Percentiles rank a stretch among this genome's conserved stretches.
Conservation (phyloP, 2,113 vertebrate species). For the Notothenia coriiceps region DNA sequence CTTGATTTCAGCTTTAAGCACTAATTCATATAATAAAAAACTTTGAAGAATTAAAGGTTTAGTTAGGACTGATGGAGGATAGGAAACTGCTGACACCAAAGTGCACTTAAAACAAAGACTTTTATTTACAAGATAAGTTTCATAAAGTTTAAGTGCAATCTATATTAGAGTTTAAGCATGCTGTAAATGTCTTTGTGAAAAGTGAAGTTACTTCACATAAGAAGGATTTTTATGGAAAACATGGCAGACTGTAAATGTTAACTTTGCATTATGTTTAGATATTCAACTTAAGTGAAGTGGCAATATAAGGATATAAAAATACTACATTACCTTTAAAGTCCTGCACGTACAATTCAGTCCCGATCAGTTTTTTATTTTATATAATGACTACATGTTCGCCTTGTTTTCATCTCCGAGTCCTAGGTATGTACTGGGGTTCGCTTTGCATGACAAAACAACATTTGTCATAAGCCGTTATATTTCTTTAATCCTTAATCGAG, state of each 20-base stretch:
- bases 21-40: conserved; percentile 64
- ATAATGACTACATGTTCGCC: background rate
- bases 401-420: background rate
- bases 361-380: background rate
- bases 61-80: conserved; percentile 53
- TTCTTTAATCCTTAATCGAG: background rate
- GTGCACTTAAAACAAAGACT: conserved; percentile 30
- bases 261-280: background rate
- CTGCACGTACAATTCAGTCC: background rate
- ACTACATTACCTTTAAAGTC: background rate
- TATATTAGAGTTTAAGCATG: background rate
- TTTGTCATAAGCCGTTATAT: no score
- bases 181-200: background rate
- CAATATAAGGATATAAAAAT: background rate
- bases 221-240: background rate
- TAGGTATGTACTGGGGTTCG: background rate
- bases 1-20: conserved; percentile 62
- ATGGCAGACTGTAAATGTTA: background rate
- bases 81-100: conserved; percentile 57
- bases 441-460: no score
- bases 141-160: background rate
- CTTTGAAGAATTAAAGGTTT: conserved; percentile 64
- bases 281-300: background rate
- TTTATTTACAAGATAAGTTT: conserved; percentile 16
- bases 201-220: background rate